Evolutionary conservation across 2,888 invertebrate genomes (phyloP).

Genomic region (Nasonovia ribisnigri): DNA sequence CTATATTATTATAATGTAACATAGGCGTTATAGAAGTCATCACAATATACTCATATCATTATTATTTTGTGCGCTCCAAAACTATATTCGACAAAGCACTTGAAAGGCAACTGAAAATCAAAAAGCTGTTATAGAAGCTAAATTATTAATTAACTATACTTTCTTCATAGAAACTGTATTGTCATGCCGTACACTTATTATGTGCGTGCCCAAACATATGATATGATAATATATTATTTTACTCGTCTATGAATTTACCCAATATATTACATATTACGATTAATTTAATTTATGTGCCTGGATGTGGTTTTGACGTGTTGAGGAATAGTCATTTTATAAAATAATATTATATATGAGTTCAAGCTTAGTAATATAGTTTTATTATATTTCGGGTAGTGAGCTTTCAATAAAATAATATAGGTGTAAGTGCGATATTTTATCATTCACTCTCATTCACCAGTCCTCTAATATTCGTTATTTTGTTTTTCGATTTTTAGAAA

Average conservation of each 20-base stretch:
- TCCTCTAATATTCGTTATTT: not conserved
- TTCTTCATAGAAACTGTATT: not conserved
- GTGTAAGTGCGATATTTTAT: not conserved
- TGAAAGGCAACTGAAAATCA: not conserved
- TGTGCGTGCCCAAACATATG: not conserved
- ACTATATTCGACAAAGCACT: not conserved
- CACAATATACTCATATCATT: not conserved
- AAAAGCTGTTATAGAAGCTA: not conserved
- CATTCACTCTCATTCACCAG: not conserved
- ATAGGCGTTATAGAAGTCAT: not conserved
- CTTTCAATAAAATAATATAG: not conserved
- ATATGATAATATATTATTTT: not conserved
- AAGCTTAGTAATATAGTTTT: not conserved
- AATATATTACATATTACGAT: conserved; percentile 1
- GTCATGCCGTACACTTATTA: not conserved
- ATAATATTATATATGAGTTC: not conserved
- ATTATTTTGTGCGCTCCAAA: not conserved
- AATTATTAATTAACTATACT: not conserved
- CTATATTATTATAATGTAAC: not conserved
- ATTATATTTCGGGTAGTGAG: not conserved
- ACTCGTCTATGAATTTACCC: not conserved
- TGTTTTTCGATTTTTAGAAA: not conserved
- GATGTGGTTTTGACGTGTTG: conserved; percentile 28
- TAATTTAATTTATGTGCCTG: not conserved
- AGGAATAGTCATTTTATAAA: conserved; percentile 17